phyloP scores from a whole-genome alignment of 2,113 vertebrate species.

The Tragelaphus buxtoni region DNA sequence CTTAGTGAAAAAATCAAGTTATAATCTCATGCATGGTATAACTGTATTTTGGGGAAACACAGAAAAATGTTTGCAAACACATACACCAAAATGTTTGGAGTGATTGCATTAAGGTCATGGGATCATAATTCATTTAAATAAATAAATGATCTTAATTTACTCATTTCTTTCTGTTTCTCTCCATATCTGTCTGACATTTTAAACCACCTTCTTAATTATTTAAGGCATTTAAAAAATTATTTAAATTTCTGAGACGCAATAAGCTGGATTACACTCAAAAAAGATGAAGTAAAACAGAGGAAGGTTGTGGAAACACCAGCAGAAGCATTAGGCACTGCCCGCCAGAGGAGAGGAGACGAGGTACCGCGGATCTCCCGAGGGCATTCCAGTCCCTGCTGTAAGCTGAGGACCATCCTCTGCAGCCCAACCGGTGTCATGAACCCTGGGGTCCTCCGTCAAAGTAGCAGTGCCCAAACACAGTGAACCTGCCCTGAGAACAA shows the following conservation, averaged over 20 bases:
- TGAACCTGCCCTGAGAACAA: neutral
- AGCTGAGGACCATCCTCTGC: neutral
- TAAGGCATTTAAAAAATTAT: neutral
- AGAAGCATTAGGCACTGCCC: neutral
- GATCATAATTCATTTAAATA: neutral
- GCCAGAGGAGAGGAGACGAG: too few species aligned
- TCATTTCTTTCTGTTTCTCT: neutral
- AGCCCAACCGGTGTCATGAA: neutral
- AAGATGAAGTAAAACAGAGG: neutral
- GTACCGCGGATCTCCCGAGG: fast-evolving
- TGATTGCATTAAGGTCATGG: neutral
- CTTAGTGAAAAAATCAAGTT: neutral
- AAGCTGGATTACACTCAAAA: neutral
- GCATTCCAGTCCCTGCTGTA: fast-evolving
- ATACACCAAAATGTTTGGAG: neutral
- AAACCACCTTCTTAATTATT: neutral
- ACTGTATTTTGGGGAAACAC: neutral
- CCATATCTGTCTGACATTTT: neutral
- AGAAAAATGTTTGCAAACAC: neutral
- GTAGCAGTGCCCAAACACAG: neutral
- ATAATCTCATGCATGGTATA: neutral
- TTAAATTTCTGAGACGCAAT: neutral
- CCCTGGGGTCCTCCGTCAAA: neutral
- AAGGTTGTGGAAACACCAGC: neutral
- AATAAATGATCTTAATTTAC: neutral